Evolutionary conservation across 2,797 vertebrate genomes (phyloP), one percentile per base, ranked within the genome.

Genomic region (Cryptoblepharus egeriae): DNA sequence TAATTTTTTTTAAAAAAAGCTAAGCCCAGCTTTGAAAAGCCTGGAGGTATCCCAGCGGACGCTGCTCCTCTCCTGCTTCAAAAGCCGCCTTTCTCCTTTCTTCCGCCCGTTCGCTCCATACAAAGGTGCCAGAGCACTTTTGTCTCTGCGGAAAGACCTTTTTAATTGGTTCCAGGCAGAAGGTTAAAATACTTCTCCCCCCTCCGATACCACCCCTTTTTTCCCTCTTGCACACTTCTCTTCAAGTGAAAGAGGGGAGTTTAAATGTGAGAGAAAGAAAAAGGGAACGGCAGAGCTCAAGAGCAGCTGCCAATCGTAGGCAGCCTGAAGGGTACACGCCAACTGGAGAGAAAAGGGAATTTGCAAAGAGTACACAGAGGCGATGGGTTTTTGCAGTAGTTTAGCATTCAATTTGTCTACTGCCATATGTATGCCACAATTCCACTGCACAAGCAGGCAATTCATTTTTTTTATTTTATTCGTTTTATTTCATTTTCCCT

Each of bases 161-260:
- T 93, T 93, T 95, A 95, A 95, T 95, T 95, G 94, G 92, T 93
- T 93, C 92, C 93, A 95, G 94, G 93, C 94, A 94, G 92, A 94
- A 94, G 93, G 94, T 94, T 93, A 93, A 94, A 94, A 93, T 93
- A 92, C 90, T 89, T 90, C 90, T 92, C 91, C 82, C 60, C 26
- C 68, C 37, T 45, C 42, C 49, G 32, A 42, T 3, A 2, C 32
- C 35, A 70, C 83, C 71, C 32, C 15, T 4, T 39, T 70, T 22
- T 13, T 28, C 35, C 79, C 91, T 87, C 89, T 87, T 28, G 42
- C 1, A 8, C 1, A 60, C 82, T 85, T 32, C 74, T 24, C 87
- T 80, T 70, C 45, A 74, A 79, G 76, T 55, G 37, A 52, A 81
- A 79, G 76, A 75, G 35, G 20, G 35, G 64, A 39, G 80, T 70